Conservation (phyloP, 1,140 invertebrate species). For the Caenorhabditis brenneri region DNA sequence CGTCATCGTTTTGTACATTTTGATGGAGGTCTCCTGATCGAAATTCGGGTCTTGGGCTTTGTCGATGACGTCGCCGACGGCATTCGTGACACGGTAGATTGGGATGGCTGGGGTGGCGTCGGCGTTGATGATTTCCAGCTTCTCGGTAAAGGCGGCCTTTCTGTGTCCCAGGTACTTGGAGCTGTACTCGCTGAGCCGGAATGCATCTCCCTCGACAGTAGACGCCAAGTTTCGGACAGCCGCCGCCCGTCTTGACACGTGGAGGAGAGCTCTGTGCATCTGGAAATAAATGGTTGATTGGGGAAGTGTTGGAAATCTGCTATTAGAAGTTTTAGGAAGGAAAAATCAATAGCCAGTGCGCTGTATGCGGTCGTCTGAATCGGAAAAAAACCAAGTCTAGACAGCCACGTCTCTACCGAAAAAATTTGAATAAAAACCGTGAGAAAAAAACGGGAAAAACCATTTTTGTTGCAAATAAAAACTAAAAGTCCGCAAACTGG, state of each 20-base stretch:
- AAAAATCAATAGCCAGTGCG: no score
- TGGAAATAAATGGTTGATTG: neutral
- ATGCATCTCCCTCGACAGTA: slow-evolving; percentile 58
- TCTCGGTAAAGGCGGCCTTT: slow-evolving; percentile 68
- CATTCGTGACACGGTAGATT: slow-evolving; percentile 68
- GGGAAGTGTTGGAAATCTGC: no score
- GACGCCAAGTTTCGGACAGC: neutral
- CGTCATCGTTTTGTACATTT: slow-evolving; percentile 77
- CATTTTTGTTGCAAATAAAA: neutral
- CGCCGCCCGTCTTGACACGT: neutral
- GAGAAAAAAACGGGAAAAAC: neutral
- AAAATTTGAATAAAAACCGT: neutral
- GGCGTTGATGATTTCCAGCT: slow-evolving; percentile 60
- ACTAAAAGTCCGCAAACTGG: neutral
- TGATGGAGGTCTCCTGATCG: slow-evolving; percentile 63
- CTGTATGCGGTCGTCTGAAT: no score
- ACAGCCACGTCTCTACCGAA: no score
- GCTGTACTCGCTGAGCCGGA: slow-evolving; percentile 63
- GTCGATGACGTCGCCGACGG: slow-evolving; percentile 64
- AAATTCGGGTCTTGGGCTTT: slow-evolving; percentile 62
- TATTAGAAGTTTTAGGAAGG: no score
- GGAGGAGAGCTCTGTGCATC: slow-evolving; percentile 25
- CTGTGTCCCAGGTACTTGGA: slow-evolving; percentile 67
- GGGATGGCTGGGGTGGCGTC: slow-evolving; percentile 59
- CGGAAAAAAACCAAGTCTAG: no score